These are phyloP conservation scores for Microctenopoma stevenorrisi DNA, from an alignment of 2,797 vertebrate genomes.

Conservation along the genomic window DNA sequence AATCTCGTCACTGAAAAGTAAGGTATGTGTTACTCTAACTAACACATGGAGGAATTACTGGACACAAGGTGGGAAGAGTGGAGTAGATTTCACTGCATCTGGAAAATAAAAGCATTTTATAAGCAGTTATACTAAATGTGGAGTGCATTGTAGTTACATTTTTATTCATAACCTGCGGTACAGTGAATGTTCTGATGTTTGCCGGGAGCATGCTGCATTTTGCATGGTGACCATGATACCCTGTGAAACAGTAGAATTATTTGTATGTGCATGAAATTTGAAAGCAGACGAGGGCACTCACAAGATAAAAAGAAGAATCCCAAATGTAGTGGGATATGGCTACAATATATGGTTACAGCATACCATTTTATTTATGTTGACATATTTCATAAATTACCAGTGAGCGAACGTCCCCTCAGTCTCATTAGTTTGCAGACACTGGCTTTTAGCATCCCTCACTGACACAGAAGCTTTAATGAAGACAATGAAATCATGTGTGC, in stretches of 20 bases:
- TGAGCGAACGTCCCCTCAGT: neutral
- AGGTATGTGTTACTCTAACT: too few species aligned
- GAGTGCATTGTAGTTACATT: neutral
- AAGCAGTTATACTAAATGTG: neutral
- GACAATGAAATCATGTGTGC: conserved; percentile 5
- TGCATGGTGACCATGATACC: conserved; percentile 2
- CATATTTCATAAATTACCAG: neutral
- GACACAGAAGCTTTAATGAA: conserved; percentile 20
- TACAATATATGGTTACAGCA: neutral
- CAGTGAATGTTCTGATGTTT: neutral
- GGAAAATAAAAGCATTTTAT: neutral
- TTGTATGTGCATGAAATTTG: conserved; percentile 1
- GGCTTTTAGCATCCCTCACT: neutral
- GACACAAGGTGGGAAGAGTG: too few species aligned
- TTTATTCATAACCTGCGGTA: neutral
- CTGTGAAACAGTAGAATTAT: conserved; percentile 2
- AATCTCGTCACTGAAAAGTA: too few species aligned
- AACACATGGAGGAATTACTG: too few species aligned
- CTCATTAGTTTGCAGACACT: neutral
- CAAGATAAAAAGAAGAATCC: neutral
- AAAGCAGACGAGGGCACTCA: too few species aligned
- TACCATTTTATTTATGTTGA: neutral
- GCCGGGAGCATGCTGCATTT: neutral
- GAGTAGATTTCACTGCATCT: neutral
- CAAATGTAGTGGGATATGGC: neutral